A percentile compares a stretch with the other conserved stretches of the same genome.
These are phyloP conservation scores for Chironomus riparius DNA, from an alignment of 2,888 invertebrate species.

Conservation along the genomic window DNA sequence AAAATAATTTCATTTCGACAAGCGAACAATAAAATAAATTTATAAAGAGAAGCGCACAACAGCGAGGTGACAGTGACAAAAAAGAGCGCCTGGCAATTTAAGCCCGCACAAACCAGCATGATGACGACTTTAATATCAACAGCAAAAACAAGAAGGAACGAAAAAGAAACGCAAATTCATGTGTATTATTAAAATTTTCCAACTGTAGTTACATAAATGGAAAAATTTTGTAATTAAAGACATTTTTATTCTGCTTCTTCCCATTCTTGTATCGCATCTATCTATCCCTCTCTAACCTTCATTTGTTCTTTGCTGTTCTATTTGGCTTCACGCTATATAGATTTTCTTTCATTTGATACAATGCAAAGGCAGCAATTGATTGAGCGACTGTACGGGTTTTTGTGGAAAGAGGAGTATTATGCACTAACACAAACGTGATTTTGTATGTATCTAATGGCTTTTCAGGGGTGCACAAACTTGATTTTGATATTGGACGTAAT, in stretches of 20 bases:
- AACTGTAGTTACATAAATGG: not conserved
- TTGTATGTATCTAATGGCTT: not conserved
- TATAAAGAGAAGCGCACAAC: no score
- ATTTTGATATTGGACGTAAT: no score
- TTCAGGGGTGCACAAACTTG: slow-evolving; percentile 2
- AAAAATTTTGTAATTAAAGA: not conserved
- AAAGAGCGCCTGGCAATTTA: not conserved
- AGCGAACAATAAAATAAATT: no score
- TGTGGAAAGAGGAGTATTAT: not conserved
- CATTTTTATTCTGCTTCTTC: not conserved
- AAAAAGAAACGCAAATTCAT: not conserved
- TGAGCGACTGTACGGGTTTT: slow-evolving; percentile 17
- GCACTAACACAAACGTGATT: not conserved
- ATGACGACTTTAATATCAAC: not conserved
- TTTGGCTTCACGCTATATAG: slow-evolving; percentile 9
- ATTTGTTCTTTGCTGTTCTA: not conserved
- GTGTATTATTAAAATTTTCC: not conserved
- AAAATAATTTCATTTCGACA: not conserved
- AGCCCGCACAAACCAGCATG: no score
- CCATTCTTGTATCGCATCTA: not conserved
- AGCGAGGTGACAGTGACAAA: not conserved
- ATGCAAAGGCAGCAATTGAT: slow-evolving; percentile 1
- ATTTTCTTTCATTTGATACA: slow-evolving; percentile 1
- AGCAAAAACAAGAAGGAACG: not conserved
- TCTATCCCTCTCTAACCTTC: no score